Percentiles rank a stretch among this genome's conserved stretches.
phyloP scores from a whole-genome alignment of 1,140 invertebrate genomes.

The Eupeodes corollae region DNA sequence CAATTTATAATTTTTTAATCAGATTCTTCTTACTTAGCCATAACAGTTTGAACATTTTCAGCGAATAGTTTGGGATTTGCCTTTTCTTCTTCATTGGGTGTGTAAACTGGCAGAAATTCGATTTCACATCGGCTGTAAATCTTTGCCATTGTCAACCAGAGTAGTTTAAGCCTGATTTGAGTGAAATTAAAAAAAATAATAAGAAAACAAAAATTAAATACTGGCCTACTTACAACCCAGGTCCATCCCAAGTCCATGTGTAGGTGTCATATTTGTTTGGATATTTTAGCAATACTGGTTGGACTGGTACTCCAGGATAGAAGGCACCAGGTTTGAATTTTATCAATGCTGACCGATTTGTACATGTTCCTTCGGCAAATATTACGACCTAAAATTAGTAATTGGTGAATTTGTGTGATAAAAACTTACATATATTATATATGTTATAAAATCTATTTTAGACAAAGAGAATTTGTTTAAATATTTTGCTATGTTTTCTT shows the following conservation, averaged over 20 bases:
- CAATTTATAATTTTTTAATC: neutral
- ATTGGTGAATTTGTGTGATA: neutral
- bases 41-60: slow-evolving; percentile 76
- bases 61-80: slow-evolving; percentile 82
- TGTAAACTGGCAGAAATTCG: slow-evolving; percentile 88
- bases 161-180: slow-evolving; percentile 54
- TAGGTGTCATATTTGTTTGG: slow-evolving; percentile 85
- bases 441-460: too few relatives aligned
- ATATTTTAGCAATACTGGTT: slow-evolving; percentile 86
- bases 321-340: slow-evolving; percentile 92
- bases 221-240: slow-evolving; percentile 68
- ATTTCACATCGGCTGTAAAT: slow-evolving; percentile 84
- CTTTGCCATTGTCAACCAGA: slow-evolving; percentile 86
- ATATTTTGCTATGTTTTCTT: too few relatives aligned
- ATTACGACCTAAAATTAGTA: slow-evolving; percentile 60
- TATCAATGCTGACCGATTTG: slow-evolving; percentile 84
- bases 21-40: slow-evolving; percentile 71
- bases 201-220: slow-evolving; percentile 4
- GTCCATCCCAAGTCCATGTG: slow-evolving; percentile 96
- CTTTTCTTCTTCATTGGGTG: slow-evolving; percentile 75
- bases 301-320: slow-evolving; percentile 87
- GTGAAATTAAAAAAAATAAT: slow-evolving; percentile 10
- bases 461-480: too few relatives aligned
- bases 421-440: too few relatives aligned
- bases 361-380: slow-evolving; percentile 93